These are phyloP conservation scores for Xenops minutus DNA, from an alignment of 2,797 vertebrate species.

Conservation along the genomic window DNA sequence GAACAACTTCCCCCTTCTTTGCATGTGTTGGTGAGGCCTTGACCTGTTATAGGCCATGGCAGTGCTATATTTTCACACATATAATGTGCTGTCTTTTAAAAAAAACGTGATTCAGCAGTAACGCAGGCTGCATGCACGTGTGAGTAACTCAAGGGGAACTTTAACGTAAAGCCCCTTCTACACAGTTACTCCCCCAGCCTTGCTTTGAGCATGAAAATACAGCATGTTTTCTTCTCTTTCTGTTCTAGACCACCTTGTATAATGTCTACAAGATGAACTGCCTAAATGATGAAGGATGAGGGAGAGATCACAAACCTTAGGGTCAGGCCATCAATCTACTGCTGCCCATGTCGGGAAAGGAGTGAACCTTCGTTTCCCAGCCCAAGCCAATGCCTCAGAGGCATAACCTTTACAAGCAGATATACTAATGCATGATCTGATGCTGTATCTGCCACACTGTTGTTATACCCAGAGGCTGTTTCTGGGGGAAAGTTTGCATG, in stretches of 20 bases:
- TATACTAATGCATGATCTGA: background rate
- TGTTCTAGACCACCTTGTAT: background rate
- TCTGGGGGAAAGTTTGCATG: constrained; percentile 8
- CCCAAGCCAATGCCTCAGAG: background rate
- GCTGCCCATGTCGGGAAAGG: background rate
- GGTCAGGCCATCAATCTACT: background rate
- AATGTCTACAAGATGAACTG: background rate
- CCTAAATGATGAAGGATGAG: background rate
- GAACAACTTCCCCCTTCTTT: constrained; percentile 61
- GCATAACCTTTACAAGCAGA: background rate
- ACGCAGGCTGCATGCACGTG: constrained; percentile 32
- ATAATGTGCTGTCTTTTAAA: background rate
- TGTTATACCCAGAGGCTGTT: constrained; percentile 44
- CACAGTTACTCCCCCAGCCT: background rate
- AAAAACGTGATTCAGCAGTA: constrained; percentile 62
- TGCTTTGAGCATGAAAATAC: background rate
- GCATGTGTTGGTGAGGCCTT: constrained; percentile 27
- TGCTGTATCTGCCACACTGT: constrained; percentile 1
- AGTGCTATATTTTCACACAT: constrained; percentile 33
- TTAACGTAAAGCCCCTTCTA: constrained; percentile 52
- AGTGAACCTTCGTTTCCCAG: background rate
- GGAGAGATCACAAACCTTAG: background rate
- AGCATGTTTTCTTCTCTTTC: background rate
- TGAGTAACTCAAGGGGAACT: constrained; percentile 51
- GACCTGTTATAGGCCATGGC: background rate